Evolutionary conservation across 2,113 vertebrate species (phyloP), one percentile per base, ranked within the genome.

Genomic region (Gymnorhina tibicen): DNA sequence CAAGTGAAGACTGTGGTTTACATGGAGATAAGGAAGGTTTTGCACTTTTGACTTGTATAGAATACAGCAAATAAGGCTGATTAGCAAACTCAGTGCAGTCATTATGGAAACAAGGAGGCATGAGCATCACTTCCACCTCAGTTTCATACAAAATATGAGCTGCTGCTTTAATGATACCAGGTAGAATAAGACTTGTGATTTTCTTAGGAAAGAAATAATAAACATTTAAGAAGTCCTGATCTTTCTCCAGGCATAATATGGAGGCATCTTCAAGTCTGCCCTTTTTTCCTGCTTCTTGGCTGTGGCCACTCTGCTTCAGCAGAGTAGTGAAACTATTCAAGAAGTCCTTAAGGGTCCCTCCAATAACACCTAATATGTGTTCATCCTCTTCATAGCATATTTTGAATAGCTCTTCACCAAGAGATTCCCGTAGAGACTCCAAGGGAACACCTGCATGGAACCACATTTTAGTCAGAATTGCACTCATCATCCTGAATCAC

Each of bases 261-360:
- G 99, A 99, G 12, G 98, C 98, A 19, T 99, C 98, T 92, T 99
- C 98, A 56, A 98, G 98, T 95, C 97, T 97, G 96, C 96, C 98
- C 87, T 87, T 97, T 94, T 97, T 97, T 73, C 95, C 98, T 27
- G 97, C 97, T 84, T 98, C 97, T 66, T 98, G 98, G 96, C 84
- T 94, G 95, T 98, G 96, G 92, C 97, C 63, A 94, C 99, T 99
- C 94, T 99, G 99, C 92, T 99, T 99, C 96, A 99, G 96, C 84
- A 99, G 98, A 78, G 99, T 99, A 77, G 99, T 99, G 97, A 99
- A 99, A 96, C 99, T 99, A 95, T 99, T 99, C 91, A 99, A 97
- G 96, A 99, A 99, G 97, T 99, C 99, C 33, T 99, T 99, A 35
- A 99, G 99, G 6, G 99, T 99, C 81, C 99, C 99, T 89, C 99